A percentile compares a stretch with the other conserved stretches of the same genome.
Evolutionary conservation across 2,888 invertebrate species (phyloP).

Genomic region (Blera fallax): DNA sequence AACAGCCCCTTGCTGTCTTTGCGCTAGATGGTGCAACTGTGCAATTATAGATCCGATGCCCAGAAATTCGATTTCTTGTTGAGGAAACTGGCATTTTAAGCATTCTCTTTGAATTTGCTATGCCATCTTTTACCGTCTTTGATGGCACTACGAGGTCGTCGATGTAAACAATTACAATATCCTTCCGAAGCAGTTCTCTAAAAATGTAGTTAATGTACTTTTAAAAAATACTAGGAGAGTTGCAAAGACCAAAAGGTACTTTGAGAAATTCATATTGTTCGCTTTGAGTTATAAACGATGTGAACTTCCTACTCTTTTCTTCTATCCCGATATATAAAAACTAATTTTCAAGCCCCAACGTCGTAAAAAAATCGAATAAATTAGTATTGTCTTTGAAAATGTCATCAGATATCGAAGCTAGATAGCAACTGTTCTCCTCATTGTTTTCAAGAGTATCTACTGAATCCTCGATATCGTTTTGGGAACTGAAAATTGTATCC

Average conservation of each 20-base stretch:
- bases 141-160: constrained; percentile 45
- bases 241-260: constrained; percentile 76
- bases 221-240: constrained; percentile 73
- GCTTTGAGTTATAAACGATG: too few relatives aligned
- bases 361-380: neutral
- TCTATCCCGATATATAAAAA: too few relatives aligned
- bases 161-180: too few relatives aligned
- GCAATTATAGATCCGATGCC: constrained; percentile 40
- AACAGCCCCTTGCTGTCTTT: too few relatives aligned
- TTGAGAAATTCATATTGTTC: constrained; percentile 69
- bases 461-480: neutral
- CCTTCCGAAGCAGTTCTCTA: too few relatives aligned
- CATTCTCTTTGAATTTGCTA: constrained; percentile 26
- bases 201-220: too few relatives aligned
- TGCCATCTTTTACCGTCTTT: neutral
- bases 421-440: neutral
- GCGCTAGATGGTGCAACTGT: too few relatives aligned
- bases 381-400: constrained; percentile 3
- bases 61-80: constrained; percentile 56
- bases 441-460: neutral
- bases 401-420: neutral
- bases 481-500: neutral
- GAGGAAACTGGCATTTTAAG: constrained; percentile 58
- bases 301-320: too few relatives aligned
- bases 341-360: too few relatives aligned